Evolutionary conservation across 2,113 vertebrate species (phyloP), one percentile per base, ranked within the genome.

Genomic region (Halichoeres trimaculatus): DNA sequence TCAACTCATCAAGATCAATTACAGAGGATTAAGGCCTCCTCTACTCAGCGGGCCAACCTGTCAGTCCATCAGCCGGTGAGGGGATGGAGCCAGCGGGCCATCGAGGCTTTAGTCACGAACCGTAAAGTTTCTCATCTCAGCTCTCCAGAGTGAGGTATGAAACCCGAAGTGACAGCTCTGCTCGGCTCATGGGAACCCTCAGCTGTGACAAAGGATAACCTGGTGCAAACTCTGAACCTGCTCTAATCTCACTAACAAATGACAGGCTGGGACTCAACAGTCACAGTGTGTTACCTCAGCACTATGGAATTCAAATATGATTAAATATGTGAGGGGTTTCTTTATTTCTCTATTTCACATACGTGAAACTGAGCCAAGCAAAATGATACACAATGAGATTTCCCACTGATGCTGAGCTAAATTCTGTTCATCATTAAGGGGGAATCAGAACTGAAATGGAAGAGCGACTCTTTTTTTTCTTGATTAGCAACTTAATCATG

Each of bases 1-100:
- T 78, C 79, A 58, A 74, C 73, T 79, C 80, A 83, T 75, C 87
- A 81, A 89, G 88, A 90, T 92, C 84, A 89, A 83, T 85, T 91
- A 75, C 85, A 89, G 78, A 72, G 81, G 81, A 71, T 83, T 81
- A 87, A 41, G 50, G 36, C 51, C 65, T 52, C 45, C 36, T 80
- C 76, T 22, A 61, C 66, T 62, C 69, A 65, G 59, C 20, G 58
- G 23, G 69, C 69, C 55, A 20, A 38, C 81, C 70, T 50, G 65
- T 83, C 88, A 84, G 64, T 84, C 84, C 76, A 76, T 76, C 78
- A 76, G 70, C 70, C 67, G 26, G 30, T 1, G 51, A 76, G 74
- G 62, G 74, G 74, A 74, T 80, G 16, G 34, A 84, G 83, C 85
- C 87, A 80, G 68, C 20, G 55, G 80, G 80, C 79, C 68, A 81